Percentiles rank a stretch among this genome's conserved stretches.
phyloP scores from a whole-genome alignment of 2,113 vertebrate species.

The Pristiophorus japonicus region DNA sequence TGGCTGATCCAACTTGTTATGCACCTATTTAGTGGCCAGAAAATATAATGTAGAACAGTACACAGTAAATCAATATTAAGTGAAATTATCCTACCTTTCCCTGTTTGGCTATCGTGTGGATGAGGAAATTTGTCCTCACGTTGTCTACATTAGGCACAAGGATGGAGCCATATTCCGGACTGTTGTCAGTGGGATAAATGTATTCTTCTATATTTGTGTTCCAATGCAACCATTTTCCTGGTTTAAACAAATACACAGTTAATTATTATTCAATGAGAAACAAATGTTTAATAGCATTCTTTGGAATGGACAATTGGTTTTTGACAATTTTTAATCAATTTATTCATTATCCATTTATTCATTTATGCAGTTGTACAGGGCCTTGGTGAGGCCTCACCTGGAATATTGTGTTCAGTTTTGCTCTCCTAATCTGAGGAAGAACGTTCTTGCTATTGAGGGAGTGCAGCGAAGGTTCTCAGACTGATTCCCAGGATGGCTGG shows the following conservation, averaged over 20 bases:
- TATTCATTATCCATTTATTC: too few relatives aligned
- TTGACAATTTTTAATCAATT: not conserved
- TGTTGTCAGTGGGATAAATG: slow-evolving; percentile 67
- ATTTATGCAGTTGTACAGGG: too few relatives aligned
- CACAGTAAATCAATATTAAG: not conserved
- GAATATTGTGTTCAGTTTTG: too few relatives aligned
- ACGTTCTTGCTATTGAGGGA: too few relatives aligned
- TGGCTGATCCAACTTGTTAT: not conserved
- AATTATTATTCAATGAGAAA: not conserved
- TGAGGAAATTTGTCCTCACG: slow-evolving; percentile 83
- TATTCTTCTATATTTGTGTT: slow-evolving; percentile 71
- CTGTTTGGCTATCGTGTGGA: slow-evolving; percentile 82
- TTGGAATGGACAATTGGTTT: not conserved
- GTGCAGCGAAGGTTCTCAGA: too few relatives aligned
- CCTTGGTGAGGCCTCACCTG: too few relatives aligned
- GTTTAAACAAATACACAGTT: not conserved
- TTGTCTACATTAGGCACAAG: slow-evolving; percentile 93
- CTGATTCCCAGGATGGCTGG: too few relatives aligned
- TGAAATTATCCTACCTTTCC: slow-evolving; percentile 68
- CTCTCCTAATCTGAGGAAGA: too few relatives aligned
- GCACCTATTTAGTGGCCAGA: not conserved
- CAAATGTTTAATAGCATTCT: not conserved
- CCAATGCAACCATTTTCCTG: slow-evolving; percentile 89
- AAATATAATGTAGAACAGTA: not conserved
- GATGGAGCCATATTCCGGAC: slow-evolving; percentile 80